Conservation (phyloP, 1,140 invertebrate genomes). For the Drosophila lacertosa region DNA sequence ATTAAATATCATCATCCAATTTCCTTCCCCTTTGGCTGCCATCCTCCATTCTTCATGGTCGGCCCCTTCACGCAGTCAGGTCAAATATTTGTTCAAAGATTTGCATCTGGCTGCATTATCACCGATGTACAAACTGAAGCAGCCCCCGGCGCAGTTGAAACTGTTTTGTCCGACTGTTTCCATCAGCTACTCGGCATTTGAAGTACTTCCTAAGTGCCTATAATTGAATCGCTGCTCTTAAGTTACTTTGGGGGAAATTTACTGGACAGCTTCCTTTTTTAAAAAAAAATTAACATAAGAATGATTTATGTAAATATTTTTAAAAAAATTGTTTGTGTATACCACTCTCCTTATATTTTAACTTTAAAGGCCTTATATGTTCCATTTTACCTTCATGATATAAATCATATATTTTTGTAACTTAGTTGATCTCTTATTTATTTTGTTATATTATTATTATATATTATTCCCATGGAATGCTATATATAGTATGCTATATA, state of each 20-base stretch:
- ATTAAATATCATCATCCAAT: conserved; percentile 28
- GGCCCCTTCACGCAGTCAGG: conserved; percentile 51
- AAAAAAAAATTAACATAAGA: neutral
- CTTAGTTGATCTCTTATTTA: no score
- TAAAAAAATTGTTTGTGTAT: no score
- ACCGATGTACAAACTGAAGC: conserved; percentile 25
- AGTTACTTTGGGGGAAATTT: neutral
- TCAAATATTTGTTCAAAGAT: conserved; percentile 78
- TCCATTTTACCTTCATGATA: no score
- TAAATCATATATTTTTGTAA: no score
- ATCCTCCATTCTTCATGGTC: conserved; percentile 12
- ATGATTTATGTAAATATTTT: neutral
- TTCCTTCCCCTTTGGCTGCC: conserved; percentile 8
- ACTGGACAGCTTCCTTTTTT: neutral
- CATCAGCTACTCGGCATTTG: neutral
- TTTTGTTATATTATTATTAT: no score
- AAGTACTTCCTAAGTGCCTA: conserved; percentile 11
- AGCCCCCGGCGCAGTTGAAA: neutral
- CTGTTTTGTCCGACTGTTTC: neutral
- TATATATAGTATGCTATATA: no score
- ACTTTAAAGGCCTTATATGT: no score
- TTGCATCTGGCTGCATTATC: conserved; percentile 72
- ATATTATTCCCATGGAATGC: no score
- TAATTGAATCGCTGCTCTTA: conserved; percentile 3
- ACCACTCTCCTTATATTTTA: no score